phyloP scores from a whole-genome alignment of 2,113 vertebrate genomes.

The Semicossyphus pulcher region DNA sequence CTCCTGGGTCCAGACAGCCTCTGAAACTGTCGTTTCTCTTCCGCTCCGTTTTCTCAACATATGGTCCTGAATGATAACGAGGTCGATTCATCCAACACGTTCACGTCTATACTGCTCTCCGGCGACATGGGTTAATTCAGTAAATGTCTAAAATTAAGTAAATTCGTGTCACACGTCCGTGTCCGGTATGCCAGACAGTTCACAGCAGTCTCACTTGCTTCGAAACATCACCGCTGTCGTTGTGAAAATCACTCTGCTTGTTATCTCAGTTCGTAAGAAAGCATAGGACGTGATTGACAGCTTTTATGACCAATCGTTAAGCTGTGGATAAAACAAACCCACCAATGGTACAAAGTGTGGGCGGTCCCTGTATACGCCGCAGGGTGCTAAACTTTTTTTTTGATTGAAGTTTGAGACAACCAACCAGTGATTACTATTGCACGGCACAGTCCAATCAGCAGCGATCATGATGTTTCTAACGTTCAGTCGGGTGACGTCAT shows the following conservation, averaged over 20 bases:
- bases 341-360: constrained; percentile 43
- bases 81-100: constrained; percentile 11
- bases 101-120: background rate
- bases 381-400: background rate
- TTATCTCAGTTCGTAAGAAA: constrained; percentile 13
- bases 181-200: background rate
- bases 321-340: background rate
- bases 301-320: constrained; percentile 26
- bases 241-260: constrained; percentile 27
- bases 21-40: constrained; percentile 39
- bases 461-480: background rate
- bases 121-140: background rate
- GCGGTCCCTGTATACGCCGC: background rate
- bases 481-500: constrained; percentile 33
- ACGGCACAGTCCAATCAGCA: constrained; percentile 32
- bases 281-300: constrained; percentile 45
- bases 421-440: constrained; percentile 58
- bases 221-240: constrained; percentile 48
- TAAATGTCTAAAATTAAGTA: background rate
- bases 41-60: constrained; percentile 50
- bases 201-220: constrained; percentile 1
- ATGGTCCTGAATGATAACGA: constrained; percentile 61
- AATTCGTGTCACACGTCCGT: background rate
- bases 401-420: constrained; percentile 35
- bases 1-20: constrained; percentile 51